A percentile compares a stretch with the other conserved stretches of the same genome.
Conservation (phyloP, 2,888 invertebrate genomes). For the Caenorhabditis macrosperma region DNA sequence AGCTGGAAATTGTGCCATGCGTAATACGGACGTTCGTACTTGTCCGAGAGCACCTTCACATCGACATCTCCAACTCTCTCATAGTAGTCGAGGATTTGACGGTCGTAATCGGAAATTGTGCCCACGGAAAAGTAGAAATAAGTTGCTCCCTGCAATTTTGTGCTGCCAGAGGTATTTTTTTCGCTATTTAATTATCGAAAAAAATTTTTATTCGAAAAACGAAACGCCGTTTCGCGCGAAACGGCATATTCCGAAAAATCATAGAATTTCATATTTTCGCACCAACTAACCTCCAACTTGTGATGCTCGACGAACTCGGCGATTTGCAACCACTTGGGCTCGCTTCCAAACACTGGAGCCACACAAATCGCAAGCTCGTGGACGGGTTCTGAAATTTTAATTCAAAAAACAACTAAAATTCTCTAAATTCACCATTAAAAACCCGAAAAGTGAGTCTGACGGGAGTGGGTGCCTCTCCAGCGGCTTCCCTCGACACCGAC, state of each 20-base stretch:
- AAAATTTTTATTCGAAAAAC: too few relatives aligned
- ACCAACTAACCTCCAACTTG: slow-evolving; percentile 6
- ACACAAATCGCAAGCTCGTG: slow-evolving; percentile 28
- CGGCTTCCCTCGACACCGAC: slow-evolving; percentile 10
- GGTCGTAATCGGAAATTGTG: slow-evolving; percentile 28
- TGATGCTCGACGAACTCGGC: slow-evolving; percentile 31
- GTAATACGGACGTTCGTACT: slow-evolving; percentile 29
- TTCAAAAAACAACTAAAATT: not conserved
- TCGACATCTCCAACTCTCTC: slow-evolving; percentile 41
- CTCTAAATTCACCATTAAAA: slow-evolving; percentile 3
- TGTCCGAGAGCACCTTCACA: slow-evolving; percentile 20
- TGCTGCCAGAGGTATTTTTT: not conserved
- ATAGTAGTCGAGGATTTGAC: slow-evolving; percentile 30
- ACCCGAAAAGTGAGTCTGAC: slow-evolving; percentile 12
- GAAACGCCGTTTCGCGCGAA: too few relatives aligned
- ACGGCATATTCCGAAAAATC: too few relatives aligned
- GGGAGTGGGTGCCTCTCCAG: not conserved
- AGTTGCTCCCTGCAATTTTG: slow-evolving; percentile 15
- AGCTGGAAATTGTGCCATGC: slow-evolving; percentile 34
- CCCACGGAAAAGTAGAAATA: slow-evolving; percentile 34
- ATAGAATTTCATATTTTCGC: too few relatives aligned
- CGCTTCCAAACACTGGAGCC: slow-evolving; percentile 27
- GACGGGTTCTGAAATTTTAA: slow-evolving; percentile 23
- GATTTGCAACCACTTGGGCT: slow-evolving; percentile 33
- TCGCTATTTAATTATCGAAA: not conserved